Percentiles rank a stretch among this genome's conserved stretches.
phyloP scores from a whole-genome alignment of 92 coral and sea anemone genomes.

The Phenganax marumi region DNA sequence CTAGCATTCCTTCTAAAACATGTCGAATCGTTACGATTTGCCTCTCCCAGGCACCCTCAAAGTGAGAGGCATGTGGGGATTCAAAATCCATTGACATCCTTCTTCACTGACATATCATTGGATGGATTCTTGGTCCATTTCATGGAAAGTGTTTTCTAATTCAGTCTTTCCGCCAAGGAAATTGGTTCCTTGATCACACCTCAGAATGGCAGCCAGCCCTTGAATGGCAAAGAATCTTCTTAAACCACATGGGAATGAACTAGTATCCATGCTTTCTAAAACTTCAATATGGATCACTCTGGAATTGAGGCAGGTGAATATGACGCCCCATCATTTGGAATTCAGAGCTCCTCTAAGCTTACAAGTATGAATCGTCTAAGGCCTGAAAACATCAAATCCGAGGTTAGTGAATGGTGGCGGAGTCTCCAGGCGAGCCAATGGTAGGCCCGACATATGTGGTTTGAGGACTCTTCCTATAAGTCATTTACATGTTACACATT shows the following conservation, averaged over 20 bases:
- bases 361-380: slow-evolving; percentile 28
- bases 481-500: slow-evolving; percentile 32
- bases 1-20: slow-evolving; percentile 20
- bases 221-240: slow-evolving; percentile 7
- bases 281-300: slow-evolving; percentile 39
- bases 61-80: neutral
- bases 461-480: neutral
- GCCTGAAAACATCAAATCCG: slow-evolving; percentile 48
- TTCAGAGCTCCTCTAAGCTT: slow-evolving; percentile 37
- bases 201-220: neutral
- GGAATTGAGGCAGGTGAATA: slow-evolving; percentile 34
- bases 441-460: slow-evolving; percentile 46
- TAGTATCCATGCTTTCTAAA: slow-evolving; percentile 31
- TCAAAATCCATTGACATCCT: neutral
- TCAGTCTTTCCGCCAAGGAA: neutral
- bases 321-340: slow-evolving; percentile 48
- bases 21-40: slow-evolving; percentile 28
- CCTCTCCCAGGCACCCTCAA: slow-evolving; percentile 5
- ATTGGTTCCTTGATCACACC: slow-evolving; percentile 5
- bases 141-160: neutral
- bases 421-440: slow-evolving; percentile 37
- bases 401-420: slow-evolving; percentile 45
- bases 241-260: slow-evolving; percentile 28
- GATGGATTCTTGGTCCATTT: neutral
- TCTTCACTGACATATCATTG: neutral